Evolutionary conservation across 2,888 invertebrate genomes (phyloP).

Genomic region (Teinopalpus imperialis): DNA sequence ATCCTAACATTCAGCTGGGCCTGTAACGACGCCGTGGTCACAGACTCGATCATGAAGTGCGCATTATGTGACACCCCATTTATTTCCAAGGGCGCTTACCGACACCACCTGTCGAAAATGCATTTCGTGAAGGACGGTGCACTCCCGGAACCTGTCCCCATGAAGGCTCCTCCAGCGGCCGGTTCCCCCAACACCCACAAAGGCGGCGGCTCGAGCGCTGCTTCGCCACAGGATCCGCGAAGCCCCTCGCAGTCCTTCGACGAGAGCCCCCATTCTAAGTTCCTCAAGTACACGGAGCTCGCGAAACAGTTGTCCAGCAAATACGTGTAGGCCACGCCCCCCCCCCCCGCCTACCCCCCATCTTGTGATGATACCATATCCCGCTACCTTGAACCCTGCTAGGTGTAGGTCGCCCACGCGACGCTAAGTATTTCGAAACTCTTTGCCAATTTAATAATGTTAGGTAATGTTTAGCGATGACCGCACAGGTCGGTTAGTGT

Average conservation of each 20-base stretch:
- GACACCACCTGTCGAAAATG: constrained; percentile 97
- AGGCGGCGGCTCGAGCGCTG: constrained; percentile 64
- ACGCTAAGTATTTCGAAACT: constrained; percentile 81
- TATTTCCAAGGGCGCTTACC: constrained; percentile 97
- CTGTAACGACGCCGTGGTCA: constrained; percentile 94
- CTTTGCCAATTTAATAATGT: constrained; percentile 81
- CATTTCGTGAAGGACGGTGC: constrained; percentile 97
- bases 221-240: constrained; percentile 80
- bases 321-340: constrained; percentile 88
- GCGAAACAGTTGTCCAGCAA: constrained; percentile 99
- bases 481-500: constrained; percentile 80
- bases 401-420: constrained; percentile 76
- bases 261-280: constrained; percentile 97
- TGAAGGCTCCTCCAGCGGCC: constrained; percentile 78
- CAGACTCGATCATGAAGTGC: constrained; percentile 96
- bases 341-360: too few relatives aligned
- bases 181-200: constrained; percentile 70
- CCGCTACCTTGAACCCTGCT: constrained; percentile 83
- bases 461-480: constrained; percentile 78
- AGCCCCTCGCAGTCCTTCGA: constrained; percentile 86
- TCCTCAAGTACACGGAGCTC: constrained; percentile 98
- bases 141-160: constrained; percentile 87
- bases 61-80: constrained; percentile 97
- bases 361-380: constrained; percentile 82
- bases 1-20: constrained; percentile 97